A percentile compares a stretch with the other conserved stretches of the same genome.
These are phyloP conservation scores for Pitta sordida DNA, from an alignment of 2,113 vertebrate species.

Conservation along the genomic window DNA sequence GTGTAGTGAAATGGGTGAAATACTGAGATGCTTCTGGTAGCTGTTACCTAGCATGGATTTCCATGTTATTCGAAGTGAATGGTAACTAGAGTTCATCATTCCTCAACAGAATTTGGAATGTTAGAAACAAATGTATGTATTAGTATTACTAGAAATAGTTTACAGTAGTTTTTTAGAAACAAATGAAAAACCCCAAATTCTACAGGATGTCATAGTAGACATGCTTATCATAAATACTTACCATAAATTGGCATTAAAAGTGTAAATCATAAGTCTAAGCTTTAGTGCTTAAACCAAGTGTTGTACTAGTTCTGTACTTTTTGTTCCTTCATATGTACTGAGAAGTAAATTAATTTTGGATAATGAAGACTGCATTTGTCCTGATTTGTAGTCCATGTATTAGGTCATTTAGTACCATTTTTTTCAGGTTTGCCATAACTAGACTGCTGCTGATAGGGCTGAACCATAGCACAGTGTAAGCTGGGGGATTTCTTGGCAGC, in stretches of 20 bases:
- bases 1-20: neutral
- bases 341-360: neutral
- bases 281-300: neutral
- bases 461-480: neutral
- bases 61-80: neutral
- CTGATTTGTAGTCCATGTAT: neutral
- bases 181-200: neutral
- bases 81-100: neutral
- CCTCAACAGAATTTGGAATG: neutral
- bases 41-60: neutral
- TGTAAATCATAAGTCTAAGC: neutral
- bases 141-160: neutral
- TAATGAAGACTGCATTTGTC: neutral
- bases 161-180: neutral
- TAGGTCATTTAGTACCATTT: neutral
- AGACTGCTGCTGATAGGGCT: neutral
- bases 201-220: neutral
- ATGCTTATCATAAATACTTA: neutral
- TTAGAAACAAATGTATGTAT: neutral
- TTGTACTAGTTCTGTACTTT: neutral
- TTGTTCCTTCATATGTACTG: neutral
- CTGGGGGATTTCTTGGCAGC: neutral
- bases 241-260: neutral
- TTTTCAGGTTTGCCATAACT: neutral
- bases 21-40: neutral